These are phyloP conservation scores for Drosophila limbata DNA, from an alignment of 2,888 invertebrate species.

Conservation along the genomic window DNA sequence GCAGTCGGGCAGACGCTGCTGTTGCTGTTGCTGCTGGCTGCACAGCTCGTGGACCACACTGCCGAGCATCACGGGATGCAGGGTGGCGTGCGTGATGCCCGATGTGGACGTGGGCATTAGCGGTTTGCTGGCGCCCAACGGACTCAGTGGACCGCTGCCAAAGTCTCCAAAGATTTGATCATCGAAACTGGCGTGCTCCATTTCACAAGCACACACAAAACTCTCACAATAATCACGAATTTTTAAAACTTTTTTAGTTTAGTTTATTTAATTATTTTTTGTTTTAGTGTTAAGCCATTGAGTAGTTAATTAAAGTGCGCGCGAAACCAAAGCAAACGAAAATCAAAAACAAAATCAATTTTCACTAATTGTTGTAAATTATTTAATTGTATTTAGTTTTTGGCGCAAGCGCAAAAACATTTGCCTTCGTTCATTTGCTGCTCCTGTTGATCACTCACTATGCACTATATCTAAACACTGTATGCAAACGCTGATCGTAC, in stretches of 20 bases:
- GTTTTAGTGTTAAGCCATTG: constrained; percentile 84
- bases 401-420: constrained; percentile 59
- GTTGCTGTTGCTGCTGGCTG: constrained; percentile 61
- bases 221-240: constrained; percentile 1
- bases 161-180: constrained; percentile 93
- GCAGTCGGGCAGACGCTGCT: constrained; percentile 84
- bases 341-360: constrained; percentile 75
- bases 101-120: constrained; percentile 86
- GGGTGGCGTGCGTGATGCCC: constrained; percentile 65
- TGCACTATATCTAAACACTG: constrained; percentile 8
- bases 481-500: constrained; percentile 45
- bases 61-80: constrained; percentile 89
- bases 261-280: constrained; percentile 14
- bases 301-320: constrained; percentile 74
- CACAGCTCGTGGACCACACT: constrained; percentile 81
- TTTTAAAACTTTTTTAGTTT: background rate
- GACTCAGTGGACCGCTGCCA: constrained; percentile 87
- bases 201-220: constrained; percentile 69
- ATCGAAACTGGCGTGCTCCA: constrained; percentile 91
- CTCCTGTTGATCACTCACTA: constrained; percentile 31
- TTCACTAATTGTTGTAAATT: constrained; percentile 78
- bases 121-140: constrained; percentile 84
- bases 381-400: constrained; percentile 82
- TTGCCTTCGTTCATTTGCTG: constrained; percentile 29
- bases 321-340: constrained; percentile 46